These are phyloP conservation scores for Rotaria macrura DNA, from an alignment of 2,888 invertebrate species.

Conservation along the genomic window DNA sequence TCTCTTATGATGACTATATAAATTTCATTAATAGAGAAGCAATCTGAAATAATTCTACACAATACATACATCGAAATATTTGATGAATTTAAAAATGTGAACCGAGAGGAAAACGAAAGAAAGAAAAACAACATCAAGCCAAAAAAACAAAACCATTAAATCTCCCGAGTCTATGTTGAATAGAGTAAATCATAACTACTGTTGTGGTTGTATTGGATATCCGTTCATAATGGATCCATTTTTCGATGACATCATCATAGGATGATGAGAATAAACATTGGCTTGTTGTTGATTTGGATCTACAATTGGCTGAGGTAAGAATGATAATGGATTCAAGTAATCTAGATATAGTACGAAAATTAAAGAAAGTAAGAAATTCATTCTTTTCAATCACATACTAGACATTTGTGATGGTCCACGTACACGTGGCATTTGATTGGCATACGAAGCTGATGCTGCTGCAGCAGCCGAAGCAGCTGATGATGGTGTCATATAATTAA, in stretches of 20 bases:
- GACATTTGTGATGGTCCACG: neutral
- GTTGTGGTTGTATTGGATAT: neutral
- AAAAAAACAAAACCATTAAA: neutral
- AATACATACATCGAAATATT: neutral
- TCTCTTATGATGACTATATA: neutral
- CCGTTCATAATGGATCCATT: slow-evolving; percentile 7
- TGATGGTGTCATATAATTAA: neutral
- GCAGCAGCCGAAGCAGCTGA: neutral
- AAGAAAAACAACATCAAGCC: neutral
- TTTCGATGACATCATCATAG: neutral
- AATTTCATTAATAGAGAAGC: neutral
- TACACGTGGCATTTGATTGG: neutral
- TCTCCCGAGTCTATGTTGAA: neutral
- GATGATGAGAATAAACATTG: slow-evolving; percentile 5
- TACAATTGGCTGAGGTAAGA: neutral
- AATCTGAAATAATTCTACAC: neutral
- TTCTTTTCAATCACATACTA: neutral
- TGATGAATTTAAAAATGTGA: neutral
- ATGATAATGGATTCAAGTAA: neutral
- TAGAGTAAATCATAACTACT: neutral
- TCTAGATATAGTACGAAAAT: too few species aligned
- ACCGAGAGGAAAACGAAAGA: neutral
- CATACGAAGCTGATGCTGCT: neutral
- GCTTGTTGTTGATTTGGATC: slow-evolving; percentile 13
- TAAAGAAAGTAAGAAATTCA: neutral